A percentile compares a stretch with the other conserved stretches of the same genome.
phyloP scores from a whole-genome alignment of 2,113 vertebrate species.

The Nothobranchius furzeri region DNA sequence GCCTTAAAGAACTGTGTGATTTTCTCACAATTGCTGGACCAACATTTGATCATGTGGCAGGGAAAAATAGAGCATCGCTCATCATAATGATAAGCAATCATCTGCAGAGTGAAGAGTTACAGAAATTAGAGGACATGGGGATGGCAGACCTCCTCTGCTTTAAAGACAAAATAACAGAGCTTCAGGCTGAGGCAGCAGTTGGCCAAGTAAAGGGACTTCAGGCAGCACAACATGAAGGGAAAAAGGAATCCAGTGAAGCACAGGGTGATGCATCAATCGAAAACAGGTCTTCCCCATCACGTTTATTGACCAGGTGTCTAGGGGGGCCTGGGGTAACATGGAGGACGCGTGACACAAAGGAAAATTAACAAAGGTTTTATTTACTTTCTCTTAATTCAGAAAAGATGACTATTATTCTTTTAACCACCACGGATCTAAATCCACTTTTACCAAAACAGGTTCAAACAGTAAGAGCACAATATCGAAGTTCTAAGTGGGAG shows the following conservation, averaged over 20 bases:
- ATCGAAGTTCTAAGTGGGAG: too few relatives aligned
- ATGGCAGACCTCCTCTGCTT: neutral
- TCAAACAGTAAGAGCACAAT: too few relatives aligned
- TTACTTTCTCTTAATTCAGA: too few relatives aligned
- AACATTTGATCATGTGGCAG: neutral
- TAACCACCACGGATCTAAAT: too few relatives aligned
- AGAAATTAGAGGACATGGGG: neutral
- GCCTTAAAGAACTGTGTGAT: neutral
- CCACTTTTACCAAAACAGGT: too few relatives aligned
- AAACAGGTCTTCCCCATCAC: neutral
- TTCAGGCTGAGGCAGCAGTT: neutral
- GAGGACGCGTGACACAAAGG: too few relatives aligned
- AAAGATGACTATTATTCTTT: too few relatives aligned
- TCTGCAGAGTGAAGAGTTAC: neutral
- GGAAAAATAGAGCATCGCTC: neutral
- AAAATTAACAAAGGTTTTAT: too few relatives aligned
- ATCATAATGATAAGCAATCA: slow-evolving; percentile 1
- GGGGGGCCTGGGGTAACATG: too few relatives aligned
- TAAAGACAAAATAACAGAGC: neutral
- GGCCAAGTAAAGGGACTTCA: neutral
- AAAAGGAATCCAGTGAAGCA: too few relatives aligned
- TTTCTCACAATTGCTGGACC: neutral
- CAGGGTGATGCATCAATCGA: neutral
- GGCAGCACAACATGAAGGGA: neutral
- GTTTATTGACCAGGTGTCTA: too few relatives aligned